Base-by-base conservation (phyloP, 2,888 invertebrate species). In the Timema cristinae region DNA sequence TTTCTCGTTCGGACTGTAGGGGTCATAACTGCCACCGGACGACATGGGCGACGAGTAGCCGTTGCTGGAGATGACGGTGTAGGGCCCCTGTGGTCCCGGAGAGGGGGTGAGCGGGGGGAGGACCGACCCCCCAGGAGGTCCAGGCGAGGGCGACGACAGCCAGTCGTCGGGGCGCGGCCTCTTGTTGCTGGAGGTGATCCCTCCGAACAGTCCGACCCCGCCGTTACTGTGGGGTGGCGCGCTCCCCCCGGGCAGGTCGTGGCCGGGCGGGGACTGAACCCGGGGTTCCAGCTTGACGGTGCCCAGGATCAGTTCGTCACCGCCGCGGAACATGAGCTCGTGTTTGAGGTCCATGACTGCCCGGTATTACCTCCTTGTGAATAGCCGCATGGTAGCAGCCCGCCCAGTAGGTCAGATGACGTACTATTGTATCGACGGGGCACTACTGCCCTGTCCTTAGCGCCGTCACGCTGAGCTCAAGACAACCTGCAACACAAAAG, bases 1-100 rank as follows among this genome's bases (percentile, higher is more conserved):
- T 88, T 93, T 94, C 80, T 92, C 93, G 83, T 92, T 93, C 76
- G 94, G 94, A 85, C 93, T 94, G 83, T 94, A 94, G 4, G 93
- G 93, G 78, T 94, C 94, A 85, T 94, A 94, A 88, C 93, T 94
- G 82, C 93, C 90, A 16, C 92, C 91, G 70, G 93, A 93, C 86
- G 93, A 89, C 72, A 79, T 78, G 32, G 94, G 93, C 77, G 93
- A 93, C 69, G 93, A 91, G 82, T 93, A 94, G 71, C 94, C 94
- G 59, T 76, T 77, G 79, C 92, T 50, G 72, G 63, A 10, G 76
- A 87, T 80, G 71, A 80, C 77, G 66, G 80, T 79, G 80, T 86
- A 88, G 73, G 86, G 82, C 77, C 83, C 81, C 48, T 79, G 77
- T 49, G 83, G 86, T 61, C 86, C 86, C 71, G 90, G 89, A 13